These are phyloP conservation scores for Poecilia gillii DNA, from an alignment of 2,797 vertebrate genomes.

Conservation along the genomic window DNA sequence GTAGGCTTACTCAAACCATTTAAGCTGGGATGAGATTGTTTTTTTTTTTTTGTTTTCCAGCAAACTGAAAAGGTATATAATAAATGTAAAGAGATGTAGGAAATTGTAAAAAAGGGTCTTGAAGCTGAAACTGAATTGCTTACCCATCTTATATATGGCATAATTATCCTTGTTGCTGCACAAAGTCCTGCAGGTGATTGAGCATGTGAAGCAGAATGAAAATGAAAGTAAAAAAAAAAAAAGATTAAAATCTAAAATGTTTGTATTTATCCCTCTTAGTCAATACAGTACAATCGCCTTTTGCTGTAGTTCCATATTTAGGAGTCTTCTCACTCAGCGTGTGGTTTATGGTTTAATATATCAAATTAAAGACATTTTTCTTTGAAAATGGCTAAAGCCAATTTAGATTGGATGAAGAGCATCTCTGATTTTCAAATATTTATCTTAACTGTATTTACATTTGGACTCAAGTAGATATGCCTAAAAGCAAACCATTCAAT, in stretches of 20 bases:
- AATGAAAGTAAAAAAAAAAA: background rate
- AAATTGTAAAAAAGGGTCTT: background rate
- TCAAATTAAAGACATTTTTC: background rate
- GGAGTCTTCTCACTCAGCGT: background rate
- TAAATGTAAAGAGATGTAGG: background rate
- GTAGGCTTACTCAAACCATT: background rate
- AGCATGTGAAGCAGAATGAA: background rate
- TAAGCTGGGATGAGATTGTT: background rate
- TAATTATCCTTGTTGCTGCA: background rate
- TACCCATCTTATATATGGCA: background rate
- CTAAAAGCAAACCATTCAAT: background rate
- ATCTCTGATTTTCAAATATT: background rate
- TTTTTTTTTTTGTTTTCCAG: background rate
- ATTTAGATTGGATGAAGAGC: background rate
- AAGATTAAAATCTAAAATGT: background rate
- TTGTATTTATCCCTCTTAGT: background rate
- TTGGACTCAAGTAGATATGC: background rate
- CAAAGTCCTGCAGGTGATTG: constrained; percentile 19
- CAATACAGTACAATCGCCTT: background rate
- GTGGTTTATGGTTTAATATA: background rate
- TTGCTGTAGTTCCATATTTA: background rate
- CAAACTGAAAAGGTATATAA: background rate
- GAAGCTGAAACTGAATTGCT: constrained; percentile 4
- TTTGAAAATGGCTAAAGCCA: background rate
- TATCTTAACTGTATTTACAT: background rate